These are phyloP conservation scores for Potamarius usumacintae DNA, from an alignment of 2,113 vertebrate species.

Conservation along the genomic window DNA sequence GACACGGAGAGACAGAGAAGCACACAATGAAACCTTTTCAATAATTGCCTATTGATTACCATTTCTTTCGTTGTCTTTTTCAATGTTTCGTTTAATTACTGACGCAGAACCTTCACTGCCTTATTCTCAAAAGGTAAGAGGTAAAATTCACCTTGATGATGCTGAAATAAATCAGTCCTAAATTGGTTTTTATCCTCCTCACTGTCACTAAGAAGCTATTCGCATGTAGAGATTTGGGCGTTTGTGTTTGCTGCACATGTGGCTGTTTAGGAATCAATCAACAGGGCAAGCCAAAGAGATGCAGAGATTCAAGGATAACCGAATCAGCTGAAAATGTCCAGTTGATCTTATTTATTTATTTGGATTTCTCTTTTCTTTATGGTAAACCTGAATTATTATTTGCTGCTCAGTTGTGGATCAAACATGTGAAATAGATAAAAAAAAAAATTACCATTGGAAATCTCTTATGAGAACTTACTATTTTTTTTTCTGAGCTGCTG, in stretches of 20 bases:
- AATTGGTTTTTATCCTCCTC: not conserved
- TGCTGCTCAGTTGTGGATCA: not conserved
- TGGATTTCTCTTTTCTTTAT: not conserved
- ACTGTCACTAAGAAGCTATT: not conserved
- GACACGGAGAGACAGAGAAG: not conserved
- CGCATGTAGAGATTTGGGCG: not conserved
- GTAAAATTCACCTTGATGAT: constrained; percentile 2
- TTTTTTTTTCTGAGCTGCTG: not conserved
- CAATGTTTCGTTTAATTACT: constrained; percentile 15
- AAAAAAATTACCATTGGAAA: not conserved
- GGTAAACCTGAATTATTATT: not conserved
- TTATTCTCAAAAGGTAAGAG: constrained; percentile 41
- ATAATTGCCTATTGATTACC: not conserved
- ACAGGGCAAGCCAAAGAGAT: not conserved
- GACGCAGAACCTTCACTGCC: not conserved
- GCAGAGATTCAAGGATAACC: not conserved
- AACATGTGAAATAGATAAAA: not conserved
- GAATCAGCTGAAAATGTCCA: not conserved
- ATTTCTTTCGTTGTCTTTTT: not conserved
- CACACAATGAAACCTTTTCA: constrained; percentile 2
- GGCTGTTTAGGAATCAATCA: constrained; percentile 1
- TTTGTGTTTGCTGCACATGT: not conserved
- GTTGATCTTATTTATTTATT: not conserved
- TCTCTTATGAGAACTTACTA: not conserved
- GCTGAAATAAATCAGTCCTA: constrained; percentile 2